phyloP scores from a whole-genome alignment of 2,888 invertebrate genomes.

The Melieria crassipennis region DNA sequence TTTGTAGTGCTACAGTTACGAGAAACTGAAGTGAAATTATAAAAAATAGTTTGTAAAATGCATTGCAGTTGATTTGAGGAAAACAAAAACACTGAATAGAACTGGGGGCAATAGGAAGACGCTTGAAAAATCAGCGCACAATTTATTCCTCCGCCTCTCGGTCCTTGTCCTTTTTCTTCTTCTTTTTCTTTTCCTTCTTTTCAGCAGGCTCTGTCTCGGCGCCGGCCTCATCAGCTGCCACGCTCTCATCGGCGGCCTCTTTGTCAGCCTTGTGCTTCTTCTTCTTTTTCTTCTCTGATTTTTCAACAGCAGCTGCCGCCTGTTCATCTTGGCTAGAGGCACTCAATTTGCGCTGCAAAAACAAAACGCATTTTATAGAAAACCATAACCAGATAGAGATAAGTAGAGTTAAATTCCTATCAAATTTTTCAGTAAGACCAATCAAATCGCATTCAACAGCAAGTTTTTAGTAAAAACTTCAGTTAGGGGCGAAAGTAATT shows the following conservation, averaged over 20 bases:
- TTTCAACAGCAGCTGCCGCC: constrained; percentile 51
- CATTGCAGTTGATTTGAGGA: background rate
- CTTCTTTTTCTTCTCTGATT: constrained; percentile 70
- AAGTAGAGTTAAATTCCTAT: background rate
- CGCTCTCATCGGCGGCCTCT: constrained; percentile 61
- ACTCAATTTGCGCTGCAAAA: constrained; percentile 69
- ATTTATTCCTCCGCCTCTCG: constrained; percentile 57
- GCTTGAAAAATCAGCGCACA: background rate
- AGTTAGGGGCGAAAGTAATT: constrained; percentile 47
- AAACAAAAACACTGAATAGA: constrained; percentile 8
- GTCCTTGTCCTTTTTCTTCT: constrained; percentile 76
- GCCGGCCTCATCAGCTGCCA: constrained; percentile 54
- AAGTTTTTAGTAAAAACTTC: constrained; percentile 21
- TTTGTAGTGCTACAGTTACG: no score
- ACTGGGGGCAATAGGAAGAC: background rate
- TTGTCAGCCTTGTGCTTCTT: constrained; percentile 73
- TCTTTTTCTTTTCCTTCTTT: constrained; percentile 81
- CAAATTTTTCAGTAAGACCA: constrained; percentile 50
- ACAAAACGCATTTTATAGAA: background rate
- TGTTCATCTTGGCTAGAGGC: constrained; percentile 66
- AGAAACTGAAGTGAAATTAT: background rate
- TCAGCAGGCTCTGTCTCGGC: constrained; percentile 62
- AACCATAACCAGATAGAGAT: background rate
- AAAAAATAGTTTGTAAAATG: constrained; percentile 12
- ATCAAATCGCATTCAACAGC: constrained; percentile 58